These are phyloP conservation scores for Ceryle rudis DNA, from an alignment of 2,797 vertebrate genomes.

Conservation along the genomic window DNA sequence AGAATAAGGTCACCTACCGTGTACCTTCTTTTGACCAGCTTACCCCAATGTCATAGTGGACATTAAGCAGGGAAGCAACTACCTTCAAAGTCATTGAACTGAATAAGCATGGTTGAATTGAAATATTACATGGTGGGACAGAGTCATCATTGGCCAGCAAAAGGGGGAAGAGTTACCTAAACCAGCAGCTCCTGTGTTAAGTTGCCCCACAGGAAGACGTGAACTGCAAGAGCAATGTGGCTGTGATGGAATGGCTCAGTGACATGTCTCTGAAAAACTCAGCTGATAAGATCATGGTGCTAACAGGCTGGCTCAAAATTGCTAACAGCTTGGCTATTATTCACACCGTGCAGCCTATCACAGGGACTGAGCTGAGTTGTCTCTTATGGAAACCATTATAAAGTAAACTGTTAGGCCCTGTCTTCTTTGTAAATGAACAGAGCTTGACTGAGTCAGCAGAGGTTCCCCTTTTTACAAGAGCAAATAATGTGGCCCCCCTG, in stretches of 20 bases:
- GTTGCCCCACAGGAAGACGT: accelerated
- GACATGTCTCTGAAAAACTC: background rate
- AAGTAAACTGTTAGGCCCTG: background rate
- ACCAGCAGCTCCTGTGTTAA: background rate
- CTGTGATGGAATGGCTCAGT: background rate
- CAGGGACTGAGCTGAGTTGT: background rate
- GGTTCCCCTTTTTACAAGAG: background rate
- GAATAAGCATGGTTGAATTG: background rate
- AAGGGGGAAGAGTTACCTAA: background rate
- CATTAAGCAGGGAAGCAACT: background rate
- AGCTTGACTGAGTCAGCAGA: background rate
- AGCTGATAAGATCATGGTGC: background rate
- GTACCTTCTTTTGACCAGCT: background rate
- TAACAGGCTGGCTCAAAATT: conserved; percentile 35
- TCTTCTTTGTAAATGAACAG: background rate
- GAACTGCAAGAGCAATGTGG: background rate
- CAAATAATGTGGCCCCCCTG: background rate
- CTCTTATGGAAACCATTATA: conserved; percentile 51
- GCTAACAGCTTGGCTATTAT: conserved; percentile 7
- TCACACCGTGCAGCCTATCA: background rate
- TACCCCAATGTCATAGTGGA: background rate
- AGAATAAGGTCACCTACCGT: background rate
- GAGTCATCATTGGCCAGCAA: background rate
- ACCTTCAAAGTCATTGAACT: background rate
- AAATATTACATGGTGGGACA: background rate